Evolutionary conservation across 2,888 invertebrate species (phyloP).

Genomic region (Tetrapedia diversipes): DNA sequence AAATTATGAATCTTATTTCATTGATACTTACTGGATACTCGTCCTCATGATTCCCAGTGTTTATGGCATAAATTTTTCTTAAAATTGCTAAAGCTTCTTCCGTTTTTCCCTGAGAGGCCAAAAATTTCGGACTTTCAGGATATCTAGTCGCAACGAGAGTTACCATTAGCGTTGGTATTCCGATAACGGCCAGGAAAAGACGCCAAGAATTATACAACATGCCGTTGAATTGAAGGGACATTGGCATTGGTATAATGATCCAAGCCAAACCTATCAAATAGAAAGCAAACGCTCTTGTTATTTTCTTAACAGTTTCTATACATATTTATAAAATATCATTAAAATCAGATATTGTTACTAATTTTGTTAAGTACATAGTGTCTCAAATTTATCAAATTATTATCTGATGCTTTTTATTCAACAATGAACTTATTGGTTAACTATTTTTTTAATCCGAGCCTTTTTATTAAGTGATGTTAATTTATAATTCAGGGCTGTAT

Average conservation of each 20-base stretch:
- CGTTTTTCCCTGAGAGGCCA: constrained; percentile 86
- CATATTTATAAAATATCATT: not conserved
- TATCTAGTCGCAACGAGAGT: constrained; percentile 85
- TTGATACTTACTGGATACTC: constrained; percentile 84
- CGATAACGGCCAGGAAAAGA: constrained; percentile 87
- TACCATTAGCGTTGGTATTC: constrained; percentile 86
- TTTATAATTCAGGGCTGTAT: too few relatives aligned
- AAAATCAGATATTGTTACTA: too few relatives aligned
- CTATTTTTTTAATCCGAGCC: too few relatives aligned
- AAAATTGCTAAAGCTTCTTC: constrained; percentile 86
- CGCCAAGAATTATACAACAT: constrained; percentile 90
- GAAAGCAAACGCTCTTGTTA: not conserved
- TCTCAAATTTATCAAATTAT: too few relatives aligned
- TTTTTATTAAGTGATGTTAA: too few relatives aligned
- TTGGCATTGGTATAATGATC: constrained; percentile 86
- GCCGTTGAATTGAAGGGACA: constrained; percentile 72
- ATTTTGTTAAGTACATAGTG: too few relatives aligned
- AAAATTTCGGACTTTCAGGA: constrained; percentile 92
- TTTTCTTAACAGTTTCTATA: not conserved
- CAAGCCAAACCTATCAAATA: constrained; percentile 86
- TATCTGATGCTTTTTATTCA: too few relatives aligned
- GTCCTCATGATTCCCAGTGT: constrained; percentile 82
- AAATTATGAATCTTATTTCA: not conserved
- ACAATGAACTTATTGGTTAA: too few relatives aligned
- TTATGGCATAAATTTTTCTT: constrained; percentile 85